Evolutionary conservation across 2,888 invertebrate genomes (phyloP), one percentile per base, ranked within the genome.

Genomic region (Volucella inanis): DNA sequence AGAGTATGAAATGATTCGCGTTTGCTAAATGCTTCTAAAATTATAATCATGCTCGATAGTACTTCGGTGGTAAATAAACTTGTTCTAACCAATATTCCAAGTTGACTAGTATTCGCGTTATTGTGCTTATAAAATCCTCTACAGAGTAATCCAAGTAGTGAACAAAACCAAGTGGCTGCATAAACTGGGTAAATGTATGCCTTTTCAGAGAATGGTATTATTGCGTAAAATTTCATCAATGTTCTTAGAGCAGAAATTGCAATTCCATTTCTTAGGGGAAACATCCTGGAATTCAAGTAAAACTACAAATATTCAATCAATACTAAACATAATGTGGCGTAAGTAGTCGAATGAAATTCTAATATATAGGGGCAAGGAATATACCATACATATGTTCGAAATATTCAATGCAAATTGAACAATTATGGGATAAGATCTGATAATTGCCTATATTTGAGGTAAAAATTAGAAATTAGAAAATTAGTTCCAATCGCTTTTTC

Each of bases 11-110:
- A 54, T 6, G 64, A 1, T 11, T 64, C 55, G 0, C 75, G 57
- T 43, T 87, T 87, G 18, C 49, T 65, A n/a, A 84, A 82, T 2
- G 86, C 67, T 52, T 88, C 88, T 11, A 84, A 52, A 15, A 88
- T 1, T 2, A 85, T 64, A 12, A 86, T 31, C 15, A 88, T 76
- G 62, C 84, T 57, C 11, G 70, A 59, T 3, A 62, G 0, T 9
- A 75, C n/a, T 57, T 87, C 71, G 12, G 71, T 31, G 3, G 38
- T 10, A 4, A 31, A 47, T 0, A 79, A 14, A n/a, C 14, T 70
- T 38, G 38, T 43, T 18, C n/a, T n/a, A 14, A 82, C 72, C 10
- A 82, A 50, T 4, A 22, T 41, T n/a, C 38, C 3, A 31, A 61
- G 22, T 57, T 68, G 76, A 8, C 59, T 43, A 31, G 79, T 77